Evolutionary conservation across 1,140 invertebrate species (phyloP).

Genomic region (Patella vulgata): DNA sequence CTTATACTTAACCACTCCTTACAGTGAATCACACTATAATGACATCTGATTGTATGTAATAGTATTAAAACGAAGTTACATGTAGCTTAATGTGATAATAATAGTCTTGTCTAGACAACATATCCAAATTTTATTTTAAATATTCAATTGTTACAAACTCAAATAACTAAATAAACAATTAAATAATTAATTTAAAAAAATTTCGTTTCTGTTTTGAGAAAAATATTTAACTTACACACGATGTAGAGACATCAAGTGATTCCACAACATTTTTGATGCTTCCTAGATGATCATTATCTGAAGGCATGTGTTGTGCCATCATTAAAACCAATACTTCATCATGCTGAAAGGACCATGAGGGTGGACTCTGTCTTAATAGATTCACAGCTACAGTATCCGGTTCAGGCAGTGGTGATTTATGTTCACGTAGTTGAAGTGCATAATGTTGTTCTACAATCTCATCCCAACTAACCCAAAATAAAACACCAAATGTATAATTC

Average conservation of each 20-base stretch:
- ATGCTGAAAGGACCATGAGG: constrained; percentile 60
- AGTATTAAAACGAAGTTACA: too few relatives aligned
- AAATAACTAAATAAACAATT: too few relatives aligned
- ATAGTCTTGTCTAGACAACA: too few relatives aligned
- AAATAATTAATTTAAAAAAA: too few relatives aligned
- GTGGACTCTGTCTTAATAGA: constrained; percentile 41
- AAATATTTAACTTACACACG: constrained; percentile 61
- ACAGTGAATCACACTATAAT: too few relatives aligned
- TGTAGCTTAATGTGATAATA: too few relatives aligned
- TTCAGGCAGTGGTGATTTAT: constrained; percentile 28
- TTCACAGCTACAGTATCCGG: constrained; percentile 52
- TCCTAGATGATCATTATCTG: constrained; percentile 59
- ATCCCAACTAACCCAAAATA: constrained; percentile 51
- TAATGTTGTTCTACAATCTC: constrained; percentile 55
- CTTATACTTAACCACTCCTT: too few relatives aligned
- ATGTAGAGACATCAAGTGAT: constrained; percentile 60
- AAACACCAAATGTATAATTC: neutral
- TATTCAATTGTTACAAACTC: too few relatives aligned
- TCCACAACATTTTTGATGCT: constrained; percentile 61
- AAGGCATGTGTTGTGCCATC: constrained; percentile 56
- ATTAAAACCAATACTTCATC: constrained; percentile 63
- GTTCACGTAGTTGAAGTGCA: constrained; percentile 42
- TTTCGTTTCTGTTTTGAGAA: too few relatives aligned
- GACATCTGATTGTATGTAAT: too few relatives aligned
- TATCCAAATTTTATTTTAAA: too few relatives aligned